phyloP scores from a whole-genome alignment of 2,888 invertebrate genomes.

The Myopa tessellatipennis region DNA sequence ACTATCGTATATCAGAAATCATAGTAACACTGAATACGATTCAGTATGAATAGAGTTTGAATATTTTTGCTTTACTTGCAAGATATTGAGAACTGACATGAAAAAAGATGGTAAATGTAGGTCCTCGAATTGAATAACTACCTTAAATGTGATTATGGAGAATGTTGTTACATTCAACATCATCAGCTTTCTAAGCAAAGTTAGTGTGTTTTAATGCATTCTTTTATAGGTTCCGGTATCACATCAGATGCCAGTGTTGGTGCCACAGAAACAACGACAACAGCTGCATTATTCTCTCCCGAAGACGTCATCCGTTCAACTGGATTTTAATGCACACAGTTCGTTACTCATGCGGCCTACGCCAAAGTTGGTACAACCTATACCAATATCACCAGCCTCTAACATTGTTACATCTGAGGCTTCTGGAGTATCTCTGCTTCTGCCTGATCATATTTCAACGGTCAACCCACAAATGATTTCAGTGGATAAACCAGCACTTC shows the following conservation, averaged over 20 bases:
- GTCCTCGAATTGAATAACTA: no score
- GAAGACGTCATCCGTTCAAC: slow-evolving; percentile 27
- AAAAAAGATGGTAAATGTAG: no score
- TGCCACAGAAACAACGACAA: slow-evolving; percentile 53
- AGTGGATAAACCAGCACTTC: slow-evolving; percentile 8
- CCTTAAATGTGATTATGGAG: no score
- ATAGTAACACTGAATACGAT: no score
- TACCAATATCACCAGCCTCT: slow-evolving; percentile 40
- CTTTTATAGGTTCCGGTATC: slow-evolving; percentile 48
- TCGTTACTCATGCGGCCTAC: slow-evolving; percentile 27
- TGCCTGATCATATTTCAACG: slow-evolving; percentile 30
- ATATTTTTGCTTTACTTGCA: no score
- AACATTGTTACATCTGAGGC: slow-evolving; percentile 7
- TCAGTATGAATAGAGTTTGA: no score
- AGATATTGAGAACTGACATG: no score
- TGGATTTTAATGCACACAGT: not conserved
- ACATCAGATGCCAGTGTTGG: slow-evolving; percentile 54
- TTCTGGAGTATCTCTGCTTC: slow-evolving; percentile 13
- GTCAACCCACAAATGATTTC: slow-evolving; percentile 37
- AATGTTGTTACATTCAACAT: no score
- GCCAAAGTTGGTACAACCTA: slow-evolving; percentile 47
- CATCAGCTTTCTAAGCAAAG: no score
- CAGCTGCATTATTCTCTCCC: slow-evolving; percentile 26
- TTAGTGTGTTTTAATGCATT: not conserved
- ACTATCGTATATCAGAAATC: no score